Evolutionary conservation across 2,888 invertebrate species (phyloP).

Genomic region (Andrena chrysosceles): DNA sequence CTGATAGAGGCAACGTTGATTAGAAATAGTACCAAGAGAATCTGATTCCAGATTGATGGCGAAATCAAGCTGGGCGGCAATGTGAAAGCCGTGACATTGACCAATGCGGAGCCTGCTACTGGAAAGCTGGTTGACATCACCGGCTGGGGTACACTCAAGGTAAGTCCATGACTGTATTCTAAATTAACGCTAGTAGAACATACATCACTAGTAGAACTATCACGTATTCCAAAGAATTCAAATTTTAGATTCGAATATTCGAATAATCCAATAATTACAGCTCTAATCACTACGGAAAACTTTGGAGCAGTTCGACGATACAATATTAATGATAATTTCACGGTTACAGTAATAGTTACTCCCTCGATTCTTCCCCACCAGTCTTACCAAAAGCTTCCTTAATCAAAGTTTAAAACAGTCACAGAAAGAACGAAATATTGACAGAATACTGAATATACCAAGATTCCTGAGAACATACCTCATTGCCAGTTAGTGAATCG

Average conservation of each 20-base stretch:
- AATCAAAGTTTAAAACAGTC: no score
- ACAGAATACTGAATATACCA: not conserved
- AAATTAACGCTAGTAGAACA: not conserved
- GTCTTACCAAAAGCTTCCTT: no score
- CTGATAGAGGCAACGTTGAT: not conserved
- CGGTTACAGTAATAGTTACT: not conserved
- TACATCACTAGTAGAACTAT: no score
- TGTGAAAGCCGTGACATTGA: slow-evolving; percentile 56
- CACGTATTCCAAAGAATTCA: no score
- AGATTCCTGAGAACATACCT: not conserved
- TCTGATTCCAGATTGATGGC: slow-evolving; percentile 58
- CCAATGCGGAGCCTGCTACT: slow-evolving; percentile 41
- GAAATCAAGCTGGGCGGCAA: slow-evolving; percentile 42
- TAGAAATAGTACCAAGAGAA: not conserved
- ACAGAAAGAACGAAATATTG: not conserved
- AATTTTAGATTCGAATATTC: no score
- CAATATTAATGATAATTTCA: not conserved
- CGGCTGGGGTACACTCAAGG: slow-evolving; percentile 78
- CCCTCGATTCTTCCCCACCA: no score
- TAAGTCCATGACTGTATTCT: slow-evolving; percentile 8
- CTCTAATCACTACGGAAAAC: not conserved
- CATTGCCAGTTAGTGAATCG: not conserved
- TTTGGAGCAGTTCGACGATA: not conserved
- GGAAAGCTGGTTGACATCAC: slow-evolving; percentile 76
- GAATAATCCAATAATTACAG: no score